Percentiles rank a stretch among this genome's conserved stretches.
Evolutionary conservation across 2,888 invertebrate species (phyloP).

Genomic region (Margaritifera margaritifera): DNA sequence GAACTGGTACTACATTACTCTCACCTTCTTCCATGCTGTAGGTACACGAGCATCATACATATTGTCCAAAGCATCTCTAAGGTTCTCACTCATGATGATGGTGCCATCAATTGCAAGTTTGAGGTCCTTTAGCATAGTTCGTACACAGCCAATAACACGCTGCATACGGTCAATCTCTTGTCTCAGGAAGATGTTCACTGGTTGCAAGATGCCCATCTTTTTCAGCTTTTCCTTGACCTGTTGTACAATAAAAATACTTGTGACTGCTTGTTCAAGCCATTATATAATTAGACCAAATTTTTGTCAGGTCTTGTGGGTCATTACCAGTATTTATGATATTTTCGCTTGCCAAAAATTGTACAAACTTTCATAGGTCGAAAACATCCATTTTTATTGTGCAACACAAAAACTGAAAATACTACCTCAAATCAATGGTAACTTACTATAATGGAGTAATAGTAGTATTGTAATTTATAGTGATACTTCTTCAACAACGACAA

Average conservation of each 20-base stretch:
- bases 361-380: too few species aligned
- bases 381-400: too few species aligned
- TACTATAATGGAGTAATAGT: too few species aligned
- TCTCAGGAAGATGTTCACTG: conserved; percentile 94
- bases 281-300: too few species aligned
- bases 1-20: too few species aligned
- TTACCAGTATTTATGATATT: too few species aligned
- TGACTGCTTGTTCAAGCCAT: background rate
- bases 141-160: conserved; percentile 85
- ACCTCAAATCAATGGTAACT: too few species aligned
- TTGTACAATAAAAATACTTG: background rate
- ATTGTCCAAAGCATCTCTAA: conserved; percentile 91
- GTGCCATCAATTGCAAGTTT: conserved; percentile 97
- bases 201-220: conserved; percentile 92
- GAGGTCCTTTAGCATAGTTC: conserved; percentile 87
- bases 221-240: conserved; percentile 84
- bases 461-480: too few species aligned
- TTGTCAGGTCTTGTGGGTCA: too few species aligned
- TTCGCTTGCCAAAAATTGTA: too few species aligned
- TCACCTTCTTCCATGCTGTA: conserved; percentile 89
- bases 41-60: conserved; percentile 98
- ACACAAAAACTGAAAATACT: too few species aligned
- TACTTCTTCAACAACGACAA: too few species aligned
- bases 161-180: conserved; percentile 87
- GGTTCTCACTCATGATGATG: conserved; percentile 94